Evolutionary conservation across 2,888 invertebrate genomes (phyloP), one percentile per base, ranked within the genome.

Genomic region (Herminia tarsipennalis): DNA sequence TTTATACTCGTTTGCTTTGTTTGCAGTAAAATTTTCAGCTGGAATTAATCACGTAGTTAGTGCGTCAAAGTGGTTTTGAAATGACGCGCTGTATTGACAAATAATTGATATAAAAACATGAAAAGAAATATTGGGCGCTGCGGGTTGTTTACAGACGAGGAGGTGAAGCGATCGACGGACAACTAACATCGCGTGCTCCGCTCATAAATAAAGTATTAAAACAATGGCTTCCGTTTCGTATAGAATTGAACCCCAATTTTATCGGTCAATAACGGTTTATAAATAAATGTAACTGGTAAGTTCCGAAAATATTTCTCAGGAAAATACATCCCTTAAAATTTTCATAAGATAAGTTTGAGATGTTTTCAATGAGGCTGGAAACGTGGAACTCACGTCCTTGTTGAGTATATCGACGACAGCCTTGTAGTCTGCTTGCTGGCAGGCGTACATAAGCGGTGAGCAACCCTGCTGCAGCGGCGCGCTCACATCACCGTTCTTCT

Each of bases 391-490:
- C 92, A 96, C 96, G 93, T 96, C 95, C 76, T 94, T 94, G 73
- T 94, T 94, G 67, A 97, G 93, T 66, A 96, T 93, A 67, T 94
- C 94, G 64, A 95, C 92, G 60, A 97, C 96, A 63, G 94, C 93
- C 58, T 94, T 93, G 81, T 96, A 95, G 88, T 96, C 94, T 37
- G 95, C 96, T 81, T 97, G 97, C 86, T 97, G 97, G 80, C 97
- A 97, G 72, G 97, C 97, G 90, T 97, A 96, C 97, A 98, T 97
- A 76, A 98, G 94, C 68, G 95, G 94, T 58, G 97, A 96, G 83
- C 97, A 96, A 73, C 97, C 96, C 74, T 92, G 93, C 63, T 91
- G 91, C 67, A 94, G 83, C 67, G 88, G 83, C 43, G 83, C 73
- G 72, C 70, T 83, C 72, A 80, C 88, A 83, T 86, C 85, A 51